A percentile compares a stretch with the other conserved stretches of the same genome.
phyloP scores from a whole-genome alignment of 1,140 invertebrate species.

The Diachasmimorpha longicaudata region DNA sequence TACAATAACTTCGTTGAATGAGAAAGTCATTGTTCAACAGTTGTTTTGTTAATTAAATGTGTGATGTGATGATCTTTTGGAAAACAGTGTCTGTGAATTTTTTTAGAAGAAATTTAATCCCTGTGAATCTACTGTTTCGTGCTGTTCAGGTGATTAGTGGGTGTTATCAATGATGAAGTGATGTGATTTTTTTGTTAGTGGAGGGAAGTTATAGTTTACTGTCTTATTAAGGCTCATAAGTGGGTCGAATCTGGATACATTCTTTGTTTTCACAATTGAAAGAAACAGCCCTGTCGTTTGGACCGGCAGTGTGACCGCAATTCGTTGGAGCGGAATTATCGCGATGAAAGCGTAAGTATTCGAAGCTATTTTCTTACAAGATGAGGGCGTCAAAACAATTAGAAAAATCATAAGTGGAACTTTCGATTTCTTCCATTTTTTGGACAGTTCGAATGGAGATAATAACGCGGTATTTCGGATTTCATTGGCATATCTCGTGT shows the following conservation, averaged over 20 bases:
- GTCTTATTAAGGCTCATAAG: not conserved
- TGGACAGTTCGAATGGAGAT: not conserved
- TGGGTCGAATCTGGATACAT: not conserved
- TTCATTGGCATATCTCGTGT: too few species aligned
- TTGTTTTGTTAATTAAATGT: too few species aligned
- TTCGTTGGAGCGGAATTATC: conserved; percentile 26
- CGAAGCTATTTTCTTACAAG: not conserved
- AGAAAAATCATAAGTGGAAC: not conserved
- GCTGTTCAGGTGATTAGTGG: not conserved
- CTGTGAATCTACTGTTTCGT: too few species aligned
- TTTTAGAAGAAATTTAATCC: too few species aligned
- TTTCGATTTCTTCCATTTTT: too few species aligned
- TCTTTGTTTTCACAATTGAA: not conserved
- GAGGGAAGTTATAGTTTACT: not conserved
- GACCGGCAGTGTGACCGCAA: not conserved
- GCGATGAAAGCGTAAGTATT: conserved; percentile 26
- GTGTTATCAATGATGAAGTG: not conserved
- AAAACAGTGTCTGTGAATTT: not conserved
- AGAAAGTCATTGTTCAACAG: too few species aligned
- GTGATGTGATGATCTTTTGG: too few species aligned
- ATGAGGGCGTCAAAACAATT: not conserved
- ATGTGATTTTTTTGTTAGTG: conserved; percentile 5
- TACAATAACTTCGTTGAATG: too few species aligned
- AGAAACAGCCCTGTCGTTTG: conserved; percentile 10
- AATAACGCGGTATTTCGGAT: not conserved